A percentile compares a stretch with the other conserved stretches of the same genome.
These are phyloP conservation scores for Distichodus sexfasciatus DNA, from an alignment of 2,797 vertebrate genomes.

Conservation along the genomic window DNA sequence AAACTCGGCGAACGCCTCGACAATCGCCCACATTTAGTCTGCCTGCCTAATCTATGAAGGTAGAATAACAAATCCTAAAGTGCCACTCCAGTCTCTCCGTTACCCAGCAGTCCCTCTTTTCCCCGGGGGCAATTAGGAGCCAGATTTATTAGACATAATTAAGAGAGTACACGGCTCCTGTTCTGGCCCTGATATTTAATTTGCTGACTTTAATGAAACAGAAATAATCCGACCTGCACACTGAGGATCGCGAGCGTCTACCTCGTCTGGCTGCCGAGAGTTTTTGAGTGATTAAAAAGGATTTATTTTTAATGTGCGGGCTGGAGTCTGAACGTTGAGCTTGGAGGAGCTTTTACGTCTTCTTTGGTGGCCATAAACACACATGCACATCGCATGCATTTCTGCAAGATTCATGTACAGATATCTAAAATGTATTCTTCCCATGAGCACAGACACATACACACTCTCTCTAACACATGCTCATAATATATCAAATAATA, in stretches of 20 bases:
- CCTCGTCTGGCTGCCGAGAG: constrained; percentile 44
- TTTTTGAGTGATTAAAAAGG: constrained; percentile 34
- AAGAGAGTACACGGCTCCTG: constrained; percentile 74
- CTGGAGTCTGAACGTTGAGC: too few species aligned
- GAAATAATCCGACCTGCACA: constrained; percentile 59
- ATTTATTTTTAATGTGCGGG: constrained; percentile 8
- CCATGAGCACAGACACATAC: too few species aligned
- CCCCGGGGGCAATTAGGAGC: constrained; percentile 76
- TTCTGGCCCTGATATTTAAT: constrained; percentile 73
- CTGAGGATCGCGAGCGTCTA: constrained; percentile 43
- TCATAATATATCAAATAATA: too few species aligned
- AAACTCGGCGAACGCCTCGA: constrained; percentile 62
- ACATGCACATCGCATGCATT: too few species aligned
- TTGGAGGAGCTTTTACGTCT: neutral
- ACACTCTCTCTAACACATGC: too few species aligned
- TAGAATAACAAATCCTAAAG: constrained; percentile 81
- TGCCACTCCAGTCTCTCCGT: constrained; percentile 72
- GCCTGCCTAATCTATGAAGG: constrained; percentile 72
- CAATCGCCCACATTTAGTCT: constrained; percentile 47
- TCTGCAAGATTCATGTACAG: too few species aligned
- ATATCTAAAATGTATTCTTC: too few species aligned
- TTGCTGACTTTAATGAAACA: constrained; percentile 75
- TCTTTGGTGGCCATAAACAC: neutral
- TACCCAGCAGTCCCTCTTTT: constrained; percentile 73
- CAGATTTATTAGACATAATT: constrained; percentile 85